A percentile compares a stretch with the other conserved stretches of the same genome.
Evolutionary conservation across 2,888 invertebrate species (phyloP).

Genomic region (Andrena minutula): DNA sequence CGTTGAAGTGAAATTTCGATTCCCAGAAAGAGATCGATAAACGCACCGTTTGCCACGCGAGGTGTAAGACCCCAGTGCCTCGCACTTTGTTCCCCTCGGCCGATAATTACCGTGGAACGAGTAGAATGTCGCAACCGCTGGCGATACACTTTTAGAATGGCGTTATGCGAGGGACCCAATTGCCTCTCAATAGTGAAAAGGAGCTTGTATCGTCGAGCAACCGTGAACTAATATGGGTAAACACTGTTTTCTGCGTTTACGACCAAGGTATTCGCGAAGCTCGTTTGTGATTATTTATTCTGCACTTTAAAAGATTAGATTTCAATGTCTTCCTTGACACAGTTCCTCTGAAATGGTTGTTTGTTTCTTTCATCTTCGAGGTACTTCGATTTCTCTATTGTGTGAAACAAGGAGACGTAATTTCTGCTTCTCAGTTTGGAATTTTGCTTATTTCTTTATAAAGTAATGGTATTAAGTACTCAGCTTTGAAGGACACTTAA

Average conservation of each 20-base stretch:
- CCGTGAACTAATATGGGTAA: slow-evolving; percentile 20
- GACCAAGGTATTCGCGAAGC: neutral
- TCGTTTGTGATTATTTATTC: slow-evolving; percentile 6
- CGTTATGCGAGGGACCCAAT: slow-evolving; percentile 30
- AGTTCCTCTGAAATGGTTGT: neutral
- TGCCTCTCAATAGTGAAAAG: slow-evolving; percentile 52
- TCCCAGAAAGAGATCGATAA: neutral
- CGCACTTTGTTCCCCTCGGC: slow-evolving; percentile 14
- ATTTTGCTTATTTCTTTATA: too few relatives aligned
- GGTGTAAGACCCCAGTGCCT: neutral
- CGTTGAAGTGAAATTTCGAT: neutral
- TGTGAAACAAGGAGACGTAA: neutral
- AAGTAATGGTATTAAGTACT: too few relatives aligned
- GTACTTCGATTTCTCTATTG: neutral
- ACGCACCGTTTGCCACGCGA: neutral
- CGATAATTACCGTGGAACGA: slow-evolving; percentile 34
- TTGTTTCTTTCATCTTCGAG: neutral
- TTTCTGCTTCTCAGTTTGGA: too few relatives aligned
- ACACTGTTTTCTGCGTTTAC: slow-evolving; percentile 12
- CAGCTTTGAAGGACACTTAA: too few relatives aligned
- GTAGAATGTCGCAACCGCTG: slow-evolving; percentile 39
- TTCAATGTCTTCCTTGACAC: neutral
- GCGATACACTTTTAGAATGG: slow-evolving; percentile 17
- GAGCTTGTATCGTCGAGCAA: slow-evolving; percentile 20
- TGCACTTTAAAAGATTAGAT: neutral